Evolutionary conservation across 64 coral and sea anemone species (phyloP), one percentile per base, ranked within the genome.

Genomic region (Pocillopora verrucosa): DNA sequence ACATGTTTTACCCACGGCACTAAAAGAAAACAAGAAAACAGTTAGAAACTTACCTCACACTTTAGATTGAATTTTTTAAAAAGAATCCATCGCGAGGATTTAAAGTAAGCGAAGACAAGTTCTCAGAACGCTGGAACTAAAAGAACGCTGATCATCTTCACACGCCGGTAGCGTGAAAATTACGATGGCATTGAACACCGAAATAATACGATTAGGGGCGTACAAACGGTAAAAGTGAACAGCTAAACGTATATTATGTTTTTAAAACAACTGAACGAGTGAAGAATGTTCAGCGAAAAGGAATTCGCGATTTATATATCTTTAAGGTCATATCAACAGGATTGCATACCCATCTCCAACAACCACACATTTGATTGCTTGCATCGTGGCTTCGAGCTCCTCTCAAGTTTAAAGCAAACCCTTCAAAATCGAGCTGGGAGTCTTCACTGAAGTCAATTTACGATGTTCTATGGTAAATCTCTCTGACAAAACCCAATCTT

Each of bases 1-100:
- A 59, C 93, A 98, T 16, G 96, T 98, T 86, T 98, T 98, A 83
- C 96, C 96, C 14, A 98, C 96, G 72, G 96, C 96, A 72, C 96
- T 98, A 88, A 41, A 77, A 9, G 59, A 88, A 84, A 61, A 62
- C 81, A 77, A 64, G 17, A n/a, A 72, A 17, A 72, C 86, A 30
- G 36, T 92, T 88, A 91, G 82, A 15, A 88, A 88, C n/a, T 60
- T 65, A 7, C 62, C 34, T 1, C 56, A 24, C 37, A 11, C 11
- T 26, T 24, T 13, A 11, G 19, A 22, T 37, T 4, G 11, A 70
- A 85, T 72, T 56, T 20, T n/a, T 56, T 4, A 0, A 57, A 9
- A 85, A 56, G 3, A 26, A 70, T 0, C 2, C 19, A 56, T 12
- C 45, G 25, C 9, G 22, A 34, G 36, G 36, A 20, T 79, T 5